Base-by-base conservation (phyloP, 37 sponge, comb jelly and placozoan species). In the Spongilla lacustris region DNA sequence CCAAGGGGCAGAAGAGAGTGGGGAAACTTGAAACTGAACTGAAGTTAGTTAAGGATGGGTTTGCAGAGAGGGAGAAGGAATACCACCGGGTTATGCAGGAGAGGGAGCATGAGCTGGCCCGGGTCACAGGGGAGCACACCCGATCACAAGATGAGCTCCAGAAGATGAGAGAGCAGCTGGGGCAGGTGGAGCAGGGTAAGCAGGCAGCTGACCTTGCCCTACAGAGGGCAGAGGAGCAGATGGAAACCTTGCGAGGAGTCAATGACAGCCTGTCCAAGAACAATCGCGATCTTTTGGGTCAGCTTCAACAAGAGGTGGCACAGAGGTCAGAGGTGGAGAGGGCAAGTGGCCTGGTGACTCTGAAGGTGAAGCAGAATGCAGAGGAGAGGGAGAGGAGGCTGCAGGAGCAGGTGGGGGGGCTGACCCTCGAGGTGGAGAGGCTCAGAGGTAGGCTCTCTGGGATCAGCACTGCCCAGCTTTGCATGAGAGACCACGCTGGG, bases 391-490 rank as follows among this genome's bases (percentile, higher is more conserved):
- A 85, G 79, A 70, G 71, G 46, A 34, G 80, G 36, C 84, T 93
- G 69, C 81, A 46, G 14, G 83, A 74, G 21, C 33, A 88, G 70
- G 77, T 85, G n/a, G 38, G 37, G 29, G 80, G 85, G 21, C 80
- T 89, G 34, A 78, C 86, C 3, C 75, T 93, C 4, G 90, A 93
- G 50, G 24, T 89, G 21, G 93, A 93, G 70, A 85, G 87, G 74
- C 69, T 80, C 67, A 69, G 82, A 25, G 94, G 94, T 4, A 78
- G 86, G 37, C 79, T 94, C 50, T 68, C 88, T 27, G 94, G 94
- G 3, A 85, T 94, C 29, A 76, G 32, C 68, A 73, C 75, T 38
- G 74, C 94, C 23, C 91, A 94, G 79, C 30, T 27, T 2, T 71
- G 81, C 46, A 78, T 94, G 79, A 90, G 80, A 75, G 81, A 85